Evolutionary conservation across 37 sponge, comb jelly and placozoan species (phyloP).

Genomic region (Tethya wilhelma): DNA sequence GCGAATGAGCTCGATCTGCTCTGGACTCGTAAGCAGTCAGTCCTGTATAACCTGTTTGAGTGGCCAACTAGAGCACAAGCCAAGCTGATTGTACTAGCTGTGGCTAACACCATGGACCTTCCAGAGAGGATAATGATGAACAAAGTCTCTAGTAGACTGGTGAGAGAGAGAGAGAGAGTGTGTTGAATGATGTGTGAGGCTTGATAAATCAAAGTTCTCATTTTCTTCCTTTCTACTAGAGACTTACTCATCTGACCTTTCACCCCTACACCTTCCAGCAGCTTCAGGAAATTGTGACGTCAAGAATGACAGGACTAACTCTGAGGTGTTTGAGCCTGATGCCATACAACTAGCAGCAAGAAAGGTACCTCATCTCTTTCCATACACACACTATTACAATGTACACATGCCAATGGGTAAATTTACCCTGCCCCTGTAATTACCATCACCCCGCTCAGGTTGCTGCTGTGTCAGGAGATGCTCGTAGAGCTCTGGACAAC

Average conservation of each 20-base stretch:
- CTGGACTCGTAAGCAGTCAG: slow-evolving; percentile 93
- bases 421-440: too few species aligned
- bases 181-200: too few species aligned
- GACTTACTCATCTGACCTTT: slow-evolving; percentile 89
- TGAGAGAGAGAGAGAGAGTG: slow-evolving; percentile 43
- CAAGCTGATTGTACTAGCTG: slow-evolving; percentile 87
- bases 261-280: slow-evolving; percentile 95
- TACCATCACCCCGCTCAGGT: too few species aligned
- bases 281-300: slow-evolving; percentile 86
- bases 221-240: slow-evolving; percentile 38
- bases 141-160: slow-evolving; percentile 90
- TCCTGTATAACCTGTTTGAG: slow-evolving; percentile 96
- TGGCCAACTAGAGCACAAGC: slow-evolving; percentile 84
- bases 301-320: slow-evolving; percentile 73
- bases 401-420: too few species aligned
- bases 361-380: too few species aligned
- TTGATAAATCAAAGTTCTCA: too few species aligned
- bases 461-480: slow-evolving; percentile 95
- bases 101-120: slow-evolving; percentile 99
- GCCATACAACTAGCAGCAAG: slow-evolving; percentile 90
- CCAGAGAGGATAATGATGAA: slow-evolving; percentile 93
- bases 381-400: too few species aligned
- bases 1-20: slow-evolving; percentile 96
- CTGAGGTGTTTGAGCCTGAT: slow-evolving; percentile 87
- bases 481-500: slow-evolving; percentile 91